Evolutionary conservation across 1,140 invertebrate genomes (phyloP), one percentile per base, ranked within the genome.

Genomic region (Cotesia glomerata): DNA sequence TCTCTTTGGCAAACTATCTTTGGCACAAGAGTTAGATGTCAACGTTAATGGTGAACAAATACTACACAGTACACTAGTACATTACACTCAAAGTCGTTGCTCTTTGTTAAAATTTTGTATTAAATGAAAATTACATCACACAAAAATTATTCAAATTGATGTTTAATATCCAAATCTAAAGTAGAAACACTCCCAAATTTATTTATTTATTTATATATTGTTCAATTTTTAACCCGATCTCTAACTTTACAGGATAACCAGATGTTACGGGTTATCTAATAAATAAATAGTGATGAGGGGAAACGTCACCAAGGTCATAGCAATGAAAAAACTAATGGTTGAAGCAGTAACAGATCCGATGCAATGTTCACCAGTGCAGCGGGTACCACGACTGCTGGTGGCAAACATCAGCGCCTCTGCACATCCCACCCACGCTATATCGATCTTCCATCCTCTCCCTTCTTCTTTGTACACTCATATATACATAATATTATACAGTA

Each of bases 401-500:
- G 77, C 79, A 76, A 70, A 77, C 79, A 80, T 73, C 80, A 74
- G 81, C 81, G 80, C 84, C 82, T 79, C 79, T 82, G 81, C 81
- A 79, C 84, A 82, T 79, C 83, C 73, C 84, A 83, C 84, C 85
- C 84, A 85, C 83, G 83, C 84, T 84, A 84, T 84, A 85, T 84
- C 84, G 83, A 85, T 85, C 84, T 80, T 80, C 77, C 78, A 75
- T 78, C 73, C 71, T 75, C 74, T 65, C 75, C 75, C 75, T 74
- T 72, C 74, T 32, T 45, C 54, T 11, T 67, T 16, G 34, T 16
- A 36, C 62, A 36, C 8, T 64, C 26, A 5, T 62, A 9, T 36
- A 32, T 26, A n/a, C 3, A 62, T 52, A 54, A 11, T 18, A 45
- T 32, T 61, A 11, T 63, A 26, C n/a, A 34, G 39, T 9, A 45